These are phyloP conservation scores for Dastarcus helophoroides DNA, from an alignment of 2,888 invertebrate genomes.

Conservation along the genomic window DNA sequence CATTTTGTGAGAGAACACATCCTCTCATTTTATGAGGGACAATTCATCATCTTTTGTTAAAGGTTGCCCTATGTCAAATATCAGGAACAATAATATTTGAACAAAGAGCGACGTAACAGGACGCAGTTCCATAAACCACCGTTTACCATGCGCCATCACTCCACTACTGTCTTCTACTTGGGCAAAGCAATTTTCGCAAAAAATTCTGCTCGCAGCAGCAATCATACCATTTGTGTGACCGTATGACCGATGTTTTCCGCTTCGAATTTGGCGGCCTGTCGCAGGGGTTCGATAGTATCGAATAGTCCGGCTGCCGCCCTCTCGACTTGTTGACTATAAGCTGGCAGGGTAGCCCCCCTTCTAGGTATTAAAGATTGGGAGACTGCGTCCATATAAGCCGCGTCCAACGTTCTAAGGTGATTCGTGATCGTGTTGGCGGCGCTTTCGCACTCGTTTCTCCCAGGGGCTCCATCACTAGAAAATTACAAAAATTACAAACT, in stretches of 20 bases:
- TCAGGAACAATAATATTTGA: too few species aligned
- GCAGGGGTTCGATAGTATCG: constrained; percentile 76
- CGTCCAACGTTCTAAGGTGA: constrained; percentile 72
- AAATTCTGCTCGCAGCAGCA: too few species aligned
- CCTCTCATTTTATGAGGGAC: too few species aligned
- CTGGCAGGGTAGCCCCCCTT: constrained; percentile 38
- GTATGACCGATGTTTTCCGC: constrained; percentile 89
- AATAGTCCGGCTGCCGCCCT: constrained; percentile 66
- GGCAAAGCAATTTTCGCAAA: too few species aligned
- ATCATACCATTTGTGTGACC: constrained; percentile 57
- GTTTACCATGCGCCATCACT: too few species aligned
- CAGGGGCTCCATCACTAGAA: constrained; percentile 82
- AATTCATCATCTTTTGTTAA: too few species aligned
- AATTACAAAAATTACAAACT: constrained; percentile 6
- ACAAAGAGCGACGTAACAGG: too few species aligned
- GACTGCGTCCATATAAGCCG: constrained; percentile 76
- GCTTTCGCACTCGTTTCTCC: constrained; percentile 84
- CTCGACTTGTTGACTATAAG: constrained; percentile 37
- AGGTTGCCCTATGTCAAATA: too few species aligned
- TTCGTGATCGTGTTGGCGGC: constrained; percentile 67
- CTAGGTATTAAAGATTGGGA: constrained; percentile 31
- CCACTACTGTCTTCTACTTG: too few species aligned
- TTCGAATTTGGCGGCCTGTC: constrained; percentile 76
- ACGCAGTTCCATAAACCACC: too few species aligned
- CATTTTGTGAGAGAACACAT: too few species aligned